Percentiles rank a stretch among this genome's conserved stretches.
Conservation (phyloP, 37 sponge, comb jelly and placozoan species). For the Amphimedon queenslandica region DNA sequence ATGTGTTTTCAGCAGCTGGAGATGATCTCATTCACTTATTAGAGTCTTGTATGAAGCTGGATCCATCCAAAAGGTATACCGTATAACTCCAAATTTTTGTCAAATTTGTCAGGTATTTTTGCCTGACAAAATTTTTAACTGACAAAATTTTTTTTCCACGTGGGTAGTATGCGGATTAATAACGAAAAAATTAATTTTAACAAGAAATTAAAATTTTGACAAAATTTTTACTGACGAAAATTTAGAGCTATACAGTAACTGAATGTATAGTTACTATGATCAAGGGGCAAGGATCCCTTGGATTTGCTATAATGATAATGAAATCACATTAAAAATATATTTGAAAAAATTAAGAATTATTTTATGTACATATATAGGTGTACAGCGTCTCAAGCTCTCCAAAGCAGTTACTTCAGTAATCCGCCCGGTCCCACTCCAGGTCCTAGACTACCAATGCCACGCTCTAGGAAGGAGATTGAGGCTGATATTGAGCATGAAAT, state of each 20-base stretch:
- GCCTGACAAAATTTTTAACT: too few relatives aligned
- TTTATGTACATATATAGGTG: slow-evolving; percentile 15
- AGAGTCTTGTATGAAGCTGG: slow-evolving; percentile 54
- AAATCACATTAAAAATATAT: neutral
- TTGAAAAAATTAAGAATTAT: neutral
- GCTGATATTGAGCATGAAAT: slow-evolving; percentile 5
- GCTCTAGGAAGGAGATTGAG: slow-evolving; percentile 38
- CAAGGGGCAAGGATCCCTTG: too few relatives aligned
- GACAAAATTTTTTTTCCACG: too few relatives aligned
- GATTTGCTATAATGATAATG: neutral
- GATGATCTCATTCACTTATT: slow-evolving; percentile 78
- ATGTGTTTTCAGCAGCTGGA: slow-evolving; percentile 89
- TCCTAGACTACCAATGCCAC: slow-evolving; percentile 61
- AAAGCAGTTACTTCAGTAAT: slow-evolving; percentile 65
- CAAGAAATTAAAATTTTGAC: neutral
- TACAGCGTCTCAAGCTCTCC: slow-evolving; percentile 71
- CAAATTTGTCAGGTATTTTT: too few relatives aligned
- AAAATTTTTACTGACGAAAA: neutral
- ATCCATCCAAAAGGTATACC: slow-evolving; percentile 54
- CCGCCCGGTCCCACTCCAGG: slow-evolving; percentile 74
- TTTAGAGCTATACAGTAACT: too few relatives aligned
- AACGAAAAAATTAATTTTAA: too few relatives aligned
- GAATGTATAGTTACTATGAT: too few relatives aligned
- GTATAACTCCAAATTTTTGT: slow-evolving; percentile 9
- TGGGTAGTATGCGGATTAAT: too few relatives aligned